A percentile compares a stretch with the other conserved stretches of the same genome.
Evolutionary conservation across 2,113 vertebrate species (phyloP).

Genomic region (Mirza zaza): DNA sequence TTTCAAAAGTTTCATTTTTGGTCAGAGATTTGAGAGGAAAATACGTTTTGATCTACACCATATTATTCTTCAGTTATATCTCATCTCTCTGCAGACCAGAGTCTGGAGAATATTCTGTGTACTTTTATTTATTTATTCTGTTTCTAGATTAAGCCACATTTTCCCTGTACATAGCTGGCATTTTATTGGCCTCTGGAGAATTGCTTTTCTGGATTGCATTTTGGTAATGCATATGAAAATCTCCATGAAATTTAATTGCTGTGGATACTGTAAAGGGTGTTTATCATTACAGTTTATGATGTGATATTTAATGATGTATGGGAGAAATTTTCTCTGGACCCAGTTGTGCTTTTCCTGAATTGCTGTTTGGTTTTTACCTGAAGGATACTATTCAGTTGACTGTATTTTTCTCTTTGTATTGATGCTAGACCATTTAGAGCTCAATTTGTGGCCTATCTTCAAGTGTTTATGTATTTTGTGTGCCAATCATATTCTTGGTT

Average conservation of each 20-base stretch:
- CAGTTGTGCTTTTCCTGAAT: slow-evolving; percentile 56
- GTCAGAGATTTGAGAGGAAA: not conserved
- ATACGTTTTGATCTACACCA: not conserved
- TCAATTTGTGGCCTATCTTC: not conserved
- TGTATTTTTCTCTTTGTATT: slow-evolving; percentile 42
- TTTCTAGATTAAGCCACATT: slow-evolving; percentile 40
- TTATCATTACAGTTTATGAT: slow-evolving; percentile 41
- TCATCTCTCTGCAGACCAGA: not conserved
- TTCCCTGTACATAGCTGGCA: not conserved
- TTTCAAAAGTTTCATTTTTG: slow-evolving; percentile 52
- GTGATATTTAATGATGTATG: slow-evolving; percentile 8
- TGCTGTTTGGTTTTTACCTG: slow-evolving; percentile 44
- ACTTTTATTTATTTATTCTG: slow-evolving; percentile 47
- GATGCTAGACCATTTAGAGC: slow-evolving; percentile 8
- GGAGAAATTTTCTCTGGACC: slow-evolving; percentile 26
- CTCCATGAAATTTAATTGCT: slow-evolving; percentile 35
- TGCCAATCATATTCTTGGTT: not conserved
- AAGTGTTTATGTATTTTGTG: slow-evolving; percentile 28
- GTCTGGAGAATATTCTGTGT: slow-evolving; percentile 19
- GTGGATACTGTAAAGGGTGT: slow-evolving; percentile 5
- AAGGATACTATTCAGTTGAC: not conserved
- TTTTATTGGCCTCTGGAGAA: slow-evolving; percentile 53
- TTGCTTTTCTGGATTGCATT: slow-evolving; percentile 24
- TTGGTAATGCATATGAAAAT: slow-evolving; percentile 1
- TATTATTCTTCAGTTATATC: slow-evolving; percentile 23